A percentile compares a stretch with the other conserved stretches of the same genome.
Evolutionary conservation across 2,113 vertebrate species (phyloP).

Genomic region (Seriola quinqueradiata): DNA sequence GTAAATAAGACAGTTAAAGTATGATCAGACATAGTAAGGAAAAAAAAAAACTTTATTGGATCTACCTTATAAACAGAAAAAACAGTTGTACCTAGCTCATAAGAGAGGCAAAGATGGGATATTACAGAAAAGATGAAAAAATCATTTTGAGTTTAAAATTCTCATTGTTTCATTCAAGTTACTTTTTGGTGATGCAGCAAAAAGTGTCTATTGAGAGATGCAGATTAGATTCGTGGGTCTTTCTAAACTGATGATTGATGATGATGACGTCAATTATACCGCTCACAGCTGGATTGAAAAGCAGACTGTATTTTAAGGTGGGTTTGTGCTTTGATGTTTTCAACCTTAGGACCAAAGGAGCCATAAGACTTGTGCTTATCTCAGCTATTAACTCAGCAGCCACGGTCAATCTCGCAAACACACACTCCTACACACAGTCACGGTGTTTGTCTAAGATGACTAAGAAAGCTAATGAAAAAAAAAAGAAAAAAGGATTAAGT

Average conservation of each 20-base stretch:
- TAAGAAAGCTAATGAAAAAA: conserved; percentile 6
- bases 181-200: neutral
- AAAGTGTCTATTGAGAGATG: neutral
- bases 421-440: conserved; percentile 30
- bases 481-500: neutral
- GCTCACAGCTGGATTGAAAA: conserved; percentile 1
- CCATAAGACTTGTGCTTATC: conserved; percentile 59
- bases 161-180: neutral
- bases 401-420: conserved; percentile 35
- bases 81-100: neutral
- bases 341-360: conserved; percentile 61
- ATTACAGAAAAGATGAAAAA: neutral
- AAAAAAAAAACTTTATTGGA: no score
- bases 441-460: conserved; percentile 24
- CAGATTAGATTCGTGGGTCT: neutral
- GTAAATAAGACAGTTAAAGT: neutral
- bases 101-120: no score
- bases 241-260: conserved; percentile 48
- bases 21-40: no score
- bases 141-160: no score
- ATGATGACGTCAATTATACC: conserved; percentile 21
- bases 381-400: conserved; percentile 47
- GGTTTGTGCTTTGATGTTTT: conserved; percentile 52
- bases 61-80: neutral
- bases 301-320: conserved; percentile 19